Base-by-base conservation (phyloP, 2,888 invertebrate species). In the Clanis bilineata region DNA sequence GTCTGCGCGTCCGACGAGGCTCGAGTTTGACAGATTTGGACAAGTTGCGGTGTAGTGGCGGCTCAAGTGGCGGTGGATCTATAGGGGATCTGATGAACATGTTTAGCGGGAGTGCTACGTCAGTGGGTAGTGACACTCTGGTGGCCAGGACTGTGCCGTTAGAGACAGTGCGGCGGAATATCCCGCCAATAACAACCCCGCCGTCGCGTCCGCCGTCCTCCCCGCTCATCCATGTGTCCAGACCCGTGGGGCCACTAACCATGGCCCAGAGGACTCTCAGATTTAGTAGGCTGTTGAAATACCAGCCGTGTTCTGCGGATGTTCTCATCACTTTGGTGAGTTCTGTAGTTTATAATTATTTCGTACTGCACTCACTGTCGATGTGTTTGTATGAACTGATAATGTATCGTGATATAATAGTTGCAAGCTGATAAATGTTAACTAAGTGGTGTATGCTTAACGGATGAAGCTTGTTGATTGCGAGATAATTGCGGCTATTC, bases 31-130 rank as follows among this genome's bases (percentile, higher is more conserved):
- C 95, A 2, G 95, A 96, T 72, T 88, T 96, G 73, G 95, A 95
- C 79, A 95, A 95, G 76, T 80, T 95, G 32, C 88, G 94, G 61
- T 92, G 84, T 58, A 80, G 86, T 28, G 86, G 81, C 10, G 85
- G 90, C 1, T 88, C 91, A 0, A 91, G 88, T 63, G 87, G 90
- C 3, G 90, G 93, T 21, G 95, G 95, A 18, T 95, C 95, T 70
- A 95, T 96, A 54, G 96, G 96, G 2, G 96, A 96, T 80, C 86
- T 96, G 72, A 96, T 96, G 96, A 96, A 96, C 82, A 94, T 94
- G 77, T 96, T 95, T 74, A 95, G 95, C 63, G 95, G 95, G 41
- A 95, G 94, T 76, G 94, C 93, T 64, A 95, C 94, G 92, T 95
- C 95, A 70, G 93, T 95, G 1, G 93, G 95, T 18, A 95, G 95